Evolutionary conservation across 2,113 vertebrate genomes (phyloP), one percentile per base, ranked within the genome.

Genomic region (Chauna torquata): DNA sequence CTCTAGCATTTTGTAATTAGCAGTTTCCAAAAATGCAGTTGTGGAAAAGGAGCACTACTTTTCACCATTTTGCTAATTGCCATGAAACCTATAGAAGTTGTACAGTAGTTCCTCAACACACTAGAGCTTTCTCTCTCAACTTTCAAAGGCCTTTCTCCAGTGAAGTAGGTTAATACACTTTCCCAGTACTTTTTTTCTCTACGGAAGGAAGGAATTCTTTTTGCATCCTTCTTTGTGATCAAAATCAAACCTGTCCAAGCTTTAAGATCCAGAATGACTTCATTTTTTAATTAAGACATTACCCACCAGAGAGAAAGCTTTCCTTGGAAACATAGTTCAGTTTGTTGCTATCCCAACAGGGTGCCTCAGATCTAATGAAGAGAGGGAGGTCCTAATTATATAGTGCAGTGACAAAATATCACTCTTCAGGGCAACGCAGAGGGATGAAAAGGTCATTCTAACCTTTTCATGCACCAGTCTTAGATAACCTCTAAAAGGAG

Each of bases 221-320:
- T 71, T 91, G 14, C 20, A 38, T 45, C 22, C 8, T 6, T 64
- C 72, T 91, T 94, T 92, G 72, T 91, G 81, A 77, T 65, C 36
- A 82, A 85, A 94, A 90, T 71, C 52, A 94, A 94, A 71, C 47
- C 30, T 82, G 69, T 84, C 77, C 44, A 78, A 50, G 65, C 72
- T 58, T 91, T 76, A 79, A 77, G 76, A 84, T 54, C 54, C 65
- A 89, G 81, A 92, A 87, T 92, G 18, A 94, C 91, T 93, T 91
- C 32, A 79, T 76, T 79, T 90, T 92, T 94, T 95, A 96, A 92
- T 94, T 88, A 94, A 78, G 86, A 91, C 86, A 86, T 96, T 89
- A 72, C 57, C 75, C 30, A 59, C 36, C 64, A 28, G 19, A 91
- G 27, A 92, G 45, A 64, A 64, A 23, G 18, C 77, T 89, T 95